Evolutionary conservation across 2,888 invertebrate species (phyloP).

Genomic region (Ormyrus thymus): DNA sequence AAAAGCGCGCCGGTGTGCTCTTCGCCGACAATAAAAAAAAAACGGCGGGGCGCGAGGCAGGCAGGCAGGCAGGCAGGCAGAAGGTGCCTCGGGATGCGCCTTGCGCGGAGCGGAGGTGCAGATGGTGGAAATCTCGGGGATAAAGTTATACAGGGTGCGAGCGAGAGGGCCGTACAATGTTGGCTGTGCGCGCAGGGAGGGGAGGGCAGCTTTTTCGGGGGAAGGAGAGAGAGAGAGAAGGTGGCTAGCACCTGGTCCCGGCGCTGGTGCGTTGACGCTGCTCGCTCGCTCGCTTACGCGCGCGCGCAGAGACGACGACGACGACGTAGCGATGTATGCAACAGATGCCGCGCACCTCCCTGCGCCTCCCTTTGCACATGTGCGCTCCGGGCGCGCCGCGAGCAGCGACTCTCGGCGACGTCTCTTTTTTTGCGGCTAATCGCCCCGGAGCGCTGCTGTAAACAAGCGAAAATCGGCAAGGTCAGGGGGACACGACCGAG

Average conservation of each 20-base stretch:
- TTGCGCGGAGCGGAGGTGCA: constrained; percentile 60
- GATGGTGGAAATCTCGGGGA: constrained; percentile 68
- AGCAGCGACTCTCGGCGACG: neutral
- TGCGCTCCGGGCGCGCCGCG: constrained; percentile 42
- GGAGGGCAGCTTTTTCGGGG: constrained; percentile 59
- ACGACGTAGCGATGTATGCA: constrained; percentile 63
- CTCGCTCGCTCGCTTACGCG: too few relatives aligned
- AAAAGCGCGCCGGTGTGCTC: neutral
- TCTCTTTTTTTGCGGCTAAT: too few relatives aligned
- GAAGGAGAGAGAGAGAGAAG: constrained; percentile 61
- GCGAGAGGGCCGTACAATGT: neutral
- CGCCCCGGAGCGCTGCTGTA: too few relatives aligned
- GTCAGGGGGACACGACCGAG: neutral
- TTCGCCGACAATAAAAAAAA: too few relatives aligned
- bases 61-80: constrained; percentile 13
- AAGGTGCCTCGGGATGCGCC: constrained; percentile 52
- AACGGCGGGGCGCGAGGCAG: neutral
- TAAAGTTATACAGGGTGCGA: constrained; percentile 57
- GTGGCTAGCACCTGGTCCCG: constrained; percentile 70
- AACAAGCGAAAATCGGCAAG: too few relatives aligned
- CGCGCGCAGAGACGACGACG: constrained; percentile 58
- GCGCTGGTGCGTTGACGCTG: constrained; percentile 9
- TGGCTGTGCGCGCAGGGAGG: constrained; percentile 19
- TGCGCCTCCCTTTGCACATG: constrained; percentile 60
- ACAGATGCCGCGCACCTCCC: constrained; percentile 68